Percentiles rank a stretch among this genome's conserved stretches.
Evolutionary conservation across 2,113 vertebrate genomes (phyloP).

Genomic region (Axis porcinus): DNA sequence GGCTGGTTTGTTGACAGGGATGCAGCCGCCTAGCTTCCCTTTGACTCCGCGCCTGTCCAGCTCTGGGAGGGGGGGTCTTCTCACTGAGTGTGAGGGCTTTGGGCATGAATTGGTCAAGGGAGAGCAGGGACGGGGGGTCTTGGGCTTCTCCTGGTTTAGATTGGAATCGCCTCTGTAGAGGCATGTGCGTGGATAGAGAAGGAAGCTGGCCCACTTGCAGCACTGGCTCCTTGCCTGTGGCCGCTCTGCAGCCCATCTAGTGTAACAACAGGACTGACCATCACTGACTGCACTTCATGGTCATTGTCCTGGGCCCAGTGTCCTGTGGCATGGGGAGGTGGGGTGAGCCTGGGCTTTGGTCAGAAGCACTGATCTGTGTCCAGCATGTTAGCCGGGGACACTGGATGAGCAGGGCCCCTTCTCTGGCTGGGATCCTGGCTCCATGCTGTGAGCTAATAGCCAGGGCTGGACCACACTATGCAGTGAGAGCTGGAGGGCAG

Average conservation of each 20-base stretch:
- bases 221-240: neutral
- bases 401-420: neutral
- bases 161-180: accelerated
- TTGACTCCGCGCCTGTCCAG: accelerated
- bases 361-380: neutral
- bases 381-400: neutral
- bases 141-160: neutral
- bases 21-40: accelerated
- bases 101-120: neutral
- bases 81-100: neutral
- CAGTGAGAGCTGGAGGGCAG: neutral
- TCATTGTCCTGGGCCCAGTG: neutral
- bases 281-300: neutral
- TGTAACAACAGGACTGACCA: accelerated
- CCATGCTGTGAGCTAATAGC: neutral
- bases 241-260: accelerated
- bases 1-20: slow-evolving; percentile 61
- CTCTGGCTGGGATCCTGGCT: accelerated
- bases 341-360: neutral
- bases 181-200: neutral
- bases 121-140: neutral
- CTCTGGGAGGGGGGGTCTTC: neutral
- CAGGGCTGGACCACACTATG: too few relatives aligned
- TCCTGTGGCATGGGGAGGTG: neutral
- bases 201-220: neutral